Evolutionary conservation across 2,888 invertebrate genomes (phyloP).

Genomic region (Peribatodes rhomboidaria): DNA sequence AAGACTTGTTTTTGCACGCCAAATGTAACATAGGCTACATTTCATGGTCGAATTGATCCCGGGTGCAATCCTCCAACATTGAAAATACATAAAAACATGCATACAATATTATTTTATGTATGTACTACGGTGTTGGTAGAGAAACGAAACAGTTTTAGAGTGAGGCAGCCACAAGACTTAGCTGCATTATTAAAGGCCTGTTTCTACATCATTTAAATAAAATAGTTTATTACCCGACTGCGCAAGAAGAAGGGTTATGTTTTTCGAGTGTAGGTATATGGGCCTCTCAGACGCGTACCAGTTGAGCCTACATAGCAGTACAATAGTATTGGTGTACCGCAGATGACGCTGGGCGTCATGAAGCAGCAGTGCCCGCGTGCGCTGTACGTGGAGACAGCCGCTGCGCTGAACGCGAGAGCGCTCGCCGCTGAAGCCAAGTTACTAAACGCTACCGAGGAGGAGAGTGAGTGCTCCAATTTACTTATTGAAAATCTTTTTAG

Average conservation of each 20-base stretch:
- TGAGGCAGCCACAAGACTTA: slow-evolving; percentile 58
- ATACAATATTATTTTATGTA: slow-evolving; percentile 49
- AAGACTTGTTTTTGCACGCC: no score
- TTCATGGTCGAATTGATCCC: no score
- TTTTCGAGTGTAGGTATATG: no score
- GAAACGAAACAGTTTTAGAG: slow-evolving; percentile 73
- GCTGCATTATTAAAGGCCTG: slow-evolving; percentile 79
- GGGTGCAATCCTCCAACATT: slow-evolving; percentile 63
- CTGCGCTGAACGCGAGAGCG: neutral
- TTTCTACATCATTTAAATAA: slow-evolving; percentile 67
- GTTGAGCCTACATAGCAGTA: neutral
- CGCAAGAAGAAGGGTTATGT: no score
- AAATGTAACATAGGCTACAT: no score
- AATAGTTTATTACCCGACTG: no score
- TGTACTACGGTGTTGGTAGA: slow-evolving; percentile 69
- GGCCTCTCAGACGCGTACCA: no score
- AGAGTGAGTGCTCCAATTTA: no score
- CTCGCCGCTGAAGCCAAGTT: neutral
- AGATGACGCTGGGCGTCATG: no score
- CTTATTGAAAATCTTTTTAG: no score
- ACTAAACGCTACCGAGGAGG: no score
- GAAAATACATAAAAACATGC: slow-evolving; percentile 52
- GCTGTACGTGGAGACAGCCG: neutral
- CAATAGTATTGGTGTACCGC: no score
- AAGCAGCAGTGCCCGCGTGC: neutral